These are phyloP conservation scores for Drosophila sproati DNA, from an alignment of 1,140 invertebrate species.

Conservation along the genomic window DNA sequence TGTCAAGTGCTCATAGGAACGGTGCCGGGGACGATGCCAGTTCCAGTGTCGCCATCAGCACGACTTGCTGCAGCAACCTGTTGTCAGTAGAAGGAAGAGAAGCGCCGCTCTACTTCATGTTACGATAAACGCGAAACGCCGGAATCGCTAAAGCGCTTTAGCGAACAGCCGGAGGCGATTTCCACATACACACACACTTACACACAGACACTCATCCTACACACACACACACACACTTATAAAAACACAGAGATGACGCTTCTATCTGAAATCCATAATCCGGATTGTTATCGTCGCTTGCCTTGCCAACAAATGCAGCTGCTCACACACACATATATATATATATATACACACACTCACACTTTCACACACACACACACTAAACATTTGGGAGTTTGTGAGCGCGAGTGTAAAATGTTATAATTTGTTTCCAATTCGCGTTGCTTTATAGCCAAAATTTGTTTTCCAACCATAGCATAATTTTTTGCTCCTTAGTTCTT, in stretches of 20 bases:
- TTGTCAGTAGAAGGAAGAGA: slow-evolving; percentile 14
- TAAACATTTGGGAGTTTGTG: slow-evolving; percentile 47
- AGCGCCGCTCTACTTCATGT: slow-evolving; percentile 34
- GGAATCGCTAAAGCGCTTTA: slow-evolving; percentile 12
- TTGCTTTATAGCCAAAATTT: slow-evolving; percentile 80
- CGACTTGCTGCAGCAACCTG: slow-evolving; percentile 4
- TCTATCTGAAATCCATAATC: slow-evolving; percentile 44
- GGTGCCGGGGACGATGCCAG: slow-evolving; percentile 34
- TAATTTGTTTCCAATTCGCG: slow-evolving; percentile 61
- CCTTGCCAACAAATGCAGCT: slow-evolving; percentile 76
- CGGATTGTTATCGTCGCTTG: slow-evolving; percentile 67
- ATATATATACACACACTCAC: slow-evolving; percentile 40
- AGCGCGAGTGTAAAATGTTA: slow-evolving; percentile 56
- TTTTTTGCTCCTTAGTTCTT: slow-evolving; percentile 72
- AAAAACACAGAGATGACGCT: slow-evolving; percentile 34
- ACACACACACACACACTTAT: slow-evolving; percentile 32
- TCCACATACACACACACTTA: slow-evolving; percentile 29
- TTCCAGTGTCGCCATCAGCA: slow-evolving; percentile 20
- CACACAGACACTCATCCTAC: slow-evolving; percentile 11
- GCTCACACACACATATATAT: slow-evolving; percentile 39
- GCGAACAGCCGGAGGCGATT: slow-evolving; percentile 14
- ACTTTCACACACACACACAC: slow-evolving; percentile 23
- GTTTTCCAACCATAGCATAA: slow-evolving; percentile 77
- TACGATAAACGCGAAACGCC: slow-evolving; percentile 32
- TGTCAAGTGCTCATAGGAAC: slow-evolving; percentile 85